Evolutionary conservation across 2,113 vertebrate genomes (phyloP).

Genomic region (Phalacrocorax aristotelis): DNA sequence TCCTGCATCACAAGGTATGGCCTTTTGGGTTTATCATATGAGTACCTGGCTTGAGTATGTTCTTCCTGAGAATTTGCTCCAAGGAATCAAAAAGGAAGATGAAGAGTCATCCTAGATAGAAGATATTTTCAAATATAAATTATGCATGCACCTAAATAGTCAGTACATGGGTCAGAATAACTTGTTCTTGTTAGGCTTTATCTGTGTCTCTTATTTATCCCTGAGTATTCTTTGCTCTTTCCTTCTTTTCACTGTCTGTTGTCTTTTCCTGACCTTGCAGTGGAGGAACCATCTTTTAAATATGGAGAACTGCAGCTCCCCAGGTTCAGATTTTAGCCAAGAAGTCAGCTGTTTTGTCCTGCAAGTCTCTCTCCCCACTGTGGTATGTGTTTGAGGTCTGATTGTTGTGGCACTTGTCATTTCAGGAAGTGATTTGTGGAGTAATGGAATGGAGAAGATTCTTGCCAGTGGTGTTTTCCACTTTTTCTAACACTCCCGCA

Average conservation of each 20-base stretch:
- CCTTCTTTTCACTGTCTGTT: neutral
- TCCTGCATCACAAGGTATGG: constrained; percentile 78
- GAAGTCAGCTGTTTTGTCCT: neutral
- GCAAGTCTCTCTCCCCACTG: neutral
- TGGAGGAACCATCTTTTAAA: neutral
- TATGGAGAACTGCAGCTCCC: neutral
- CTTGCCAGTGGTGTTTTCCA: constrained; percentile 57
- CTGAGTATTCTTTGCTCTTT: neutral
- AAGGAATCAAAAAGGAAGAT: neutral
- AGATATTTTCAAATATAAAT: neutral
- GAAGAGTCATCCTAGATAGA: neutral
- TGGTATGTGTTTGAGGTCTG: neutral
- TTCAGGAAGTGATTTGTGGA: constrained; percentile 83
- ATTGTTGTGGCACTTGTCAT: neutral
- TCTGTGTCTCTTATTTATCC: neutral
- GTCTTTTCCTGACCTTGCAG: neutral
- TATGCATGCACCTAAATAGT: neutral
- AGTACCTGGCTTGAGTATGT: neutral
- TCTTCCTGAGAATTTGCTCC: neutral
- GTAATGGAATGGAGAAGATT: constrained; percentile 85
- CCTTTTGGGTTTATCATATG: neutral
- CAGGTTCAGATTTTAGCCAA: neutral
- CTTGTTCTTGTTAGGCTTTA: neutral
- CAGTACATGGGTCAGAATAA: neutral
- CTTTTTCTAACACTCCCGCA: constrained; percentile 47